Evolutionary conservation across 2,113 vertebrate genomes (phyloP), one percentile per base, ranked within the genome.

Genomic region (Neodon shergylaensis): DNA sequence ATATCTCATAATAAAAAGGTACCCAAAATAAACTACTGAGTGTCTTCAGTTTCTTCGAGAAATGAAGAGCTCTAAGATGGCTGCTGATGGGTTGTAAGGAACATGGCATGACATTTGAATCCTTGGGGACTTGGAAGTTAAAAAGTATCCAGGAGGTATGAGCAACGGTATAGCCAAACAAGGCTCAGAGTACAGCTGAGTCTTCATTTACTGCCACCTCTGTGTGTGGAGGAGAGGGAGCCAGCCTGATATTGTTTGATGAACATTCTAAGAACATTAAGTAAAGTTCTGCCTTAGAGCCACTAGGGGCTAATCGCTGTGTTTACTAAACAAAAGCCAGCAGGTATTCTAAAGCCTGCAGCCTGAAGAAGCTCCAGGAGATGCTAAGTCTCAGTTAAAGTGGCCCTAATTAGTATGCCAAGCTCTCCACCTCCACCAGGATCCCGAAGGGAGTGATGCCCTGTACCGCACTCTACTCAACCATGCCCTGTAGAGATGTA

Each of bases 261-360:
- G 47, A n/a, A 58, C 28, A 44, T 68, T 84, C 39, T 54, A 28
- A 84, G 14, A 87, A 8, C 33, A 24, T 58, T 92, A 36, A 83
- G 24, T n/a, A 89, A 68, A 68, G 42, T n/a, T 74, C 65, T 90
- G 70, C 76, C 86, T 58, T 33, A 49, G 84, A 49, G 65, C 44
- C 58, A 19, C 42, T 7, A 11, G 47, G 47, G 73, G 14, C 33
- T 90, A 82, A 92, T 95, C 54, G 39, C 39, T 61, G 26, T 76
- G 63, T 66, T 94, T 92, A 84, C 70, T 81, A 96, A 96, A 63
- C 65, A n/a, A 3, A 93, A 74, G 54, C 90, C 93, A 92, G 89
- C 91, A 92, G 85, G 22, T 61, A 73, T 94, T 89, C 63, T 66
- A 83, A 92, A 74, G 44, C 12, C 47, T 86, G 58, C 42, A 42